A percentile compares a stretch with the other conserved stretches of the same genome.
Conservation (phyloP, 2,888 invertebrate species). For the Mimumesa dahlbomi region DNA sequence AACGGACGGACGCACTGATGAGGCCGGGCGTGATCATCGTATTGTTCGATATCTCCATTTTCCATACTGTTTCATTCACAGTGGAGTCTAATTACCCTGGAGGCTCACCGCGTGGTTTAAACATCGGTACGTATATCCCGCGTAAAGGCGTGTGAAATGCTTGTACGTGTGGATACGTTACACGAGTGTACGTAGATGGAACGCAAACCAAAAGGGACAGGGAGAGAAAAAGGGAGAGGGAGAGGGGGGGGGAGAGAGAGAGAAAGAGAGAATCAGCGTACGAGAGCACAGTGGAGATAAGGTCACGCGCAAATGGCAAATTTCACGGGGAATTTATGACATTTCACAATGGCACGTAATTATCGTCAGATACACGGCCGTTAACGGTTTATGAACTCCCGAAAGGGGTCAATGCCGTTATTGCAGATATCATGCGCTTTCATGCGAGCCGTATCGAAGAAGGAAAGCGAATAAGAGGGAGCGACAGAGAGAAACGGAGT, state of each 20-base stretch:
- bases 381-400: slow-evolving; percentile 59
- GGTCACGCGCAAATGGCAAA: slow-evolving; percentile 68
- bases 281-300: slow-evolving; percentile 59
- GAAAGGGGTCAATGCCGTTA: slow-evolving; percentile 60
- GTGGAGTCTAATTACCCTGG: slow-evolving; percentile 72
- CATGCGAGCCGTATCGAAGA: slow-evolving; percentile 12
- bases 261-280: slow-evolving; percentile 12
- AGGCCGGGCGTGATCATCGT: slow-evolving; percentile 65
- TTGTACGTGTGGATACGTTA: too few relatives aligned
- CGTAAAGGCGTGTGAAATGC: neutral
- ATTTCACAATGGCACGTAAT: slow-evolving; percentile 73
- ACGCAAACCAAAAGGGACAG: neutral
- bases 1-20: slow-evolving; percentile 40
- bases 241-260: neutral
- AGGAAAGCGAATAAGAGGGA: slow-evolving; percentile 1
- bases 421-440: slow-evolving; percentile 33
- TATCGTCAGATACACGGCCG: slow-evolving; percentile 65
- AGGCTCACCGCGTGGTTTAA: slow-evolving; percentile 62
- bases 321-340: slow-evolving; percentile 72
- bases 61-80: slow-evolving; percentile 64
- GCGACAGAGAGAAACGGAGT: neutral
- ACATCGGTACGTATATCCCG: slow-evolving; percentile 32
- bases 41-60: slow-evolving; percentile 72
- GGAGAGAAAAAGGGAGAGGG: neutral
- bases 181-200: neutral